Evolutionary conservation across 2,113 vertebrate species (phyloP).

Genomic region (Muscicapa adusta): DNA sequence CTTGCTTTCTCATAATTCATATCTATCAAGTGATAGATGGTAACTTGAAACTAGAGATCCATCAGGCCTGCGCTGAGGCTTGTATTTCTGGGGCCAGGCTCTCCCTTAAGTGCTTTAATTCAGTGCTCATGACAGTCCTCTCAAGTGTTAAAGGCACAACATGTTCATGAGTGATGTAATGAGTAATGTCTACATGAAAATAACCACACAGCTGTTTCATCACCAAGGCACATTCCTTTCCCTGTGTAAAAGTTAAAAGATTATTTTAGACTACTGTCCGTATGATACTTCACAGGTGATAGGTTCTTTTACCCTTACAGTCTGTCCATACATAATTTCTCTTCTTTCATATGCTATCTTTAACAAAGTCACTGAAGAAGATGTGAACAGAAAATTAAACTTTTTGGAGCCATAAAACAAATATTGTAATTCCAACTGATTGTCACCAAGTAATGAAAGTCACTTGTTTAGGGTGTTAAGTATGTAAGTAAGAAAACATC

Average conservation of each 20-base stretch:
- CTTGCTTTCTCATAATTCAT: background rate
- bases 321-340: background rate
- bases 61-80: background rate
- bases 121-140: background rate
- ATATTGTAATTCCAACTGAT: background rate
- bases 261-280: background rate
- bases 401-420: background rate
- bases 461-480: background rate
- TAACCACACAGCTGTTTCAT: background rate
- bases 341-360: background rate
- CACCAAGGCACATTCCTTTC: background rate
- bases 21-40: background rate
- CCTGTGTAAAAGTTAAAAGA: background rate
- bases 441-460: background rate
- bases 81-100: background rate
- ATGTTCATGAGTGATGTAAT: background rate
- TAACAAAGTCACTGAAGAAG: background rate
- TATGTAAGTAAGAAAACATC: background rate
- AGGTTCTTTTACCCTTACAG: background rate
- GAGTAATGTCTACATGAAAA: background rate
- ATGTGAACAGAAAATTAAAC: background rate
- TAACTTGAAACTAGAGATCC: background rate
- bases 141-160: background rate
- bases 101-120: conserved; percentile 17
- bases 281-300: background rate